A percentile compares a stretch with the other conserved stretches of the same genome.
Evolutionary conservation across 1,140 invertebrate species (phyloP).

Genomic region (Hydropsyche tenuis): DNA sequence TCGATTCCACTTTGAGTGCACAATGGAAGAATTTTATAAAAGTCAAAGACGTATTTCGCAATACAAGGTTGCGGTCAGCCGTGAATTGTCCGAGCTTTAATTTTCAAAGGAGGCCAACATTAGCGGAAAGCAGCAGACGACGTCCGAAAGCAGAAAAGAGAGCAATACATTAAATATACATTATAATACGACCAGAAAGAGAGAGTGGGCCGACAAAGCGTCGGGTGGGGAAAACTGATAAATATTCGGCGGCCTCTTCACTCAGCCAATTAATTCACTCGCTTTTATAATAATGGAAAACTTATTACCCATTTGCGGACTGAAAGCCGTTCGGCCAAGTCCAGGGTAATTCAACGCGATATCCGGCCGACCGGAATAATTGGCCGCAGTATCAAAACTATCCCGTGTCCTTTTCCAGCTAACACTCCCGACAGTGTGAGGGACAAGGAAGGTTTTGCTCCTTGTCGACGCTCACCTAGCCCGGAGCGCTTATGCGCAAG

Average conservation of each 20-base stretch:
- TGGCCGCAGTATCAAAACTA: slow-evolving; percentile 41
- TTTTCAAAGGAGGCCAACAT: slow-evolving; percentile 31
- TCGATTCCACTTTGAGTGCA: too few species aligned
- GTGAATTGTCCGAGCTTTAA: slow-evolving; percentile 15
- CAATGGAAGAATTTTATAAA: too few species aligned
- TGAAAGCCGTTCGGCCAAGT: slow-evolving; percentile 47
- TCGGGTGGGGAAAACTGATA: slow-evolving; percentile 37
- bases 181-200: too few species aligned
- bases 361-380: slow-evolving; percentile 49
- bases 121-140: neutral
- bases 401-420: slow-evolving; percentile 23
- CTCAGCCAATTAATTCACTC: slow-evolving; percentile 49
- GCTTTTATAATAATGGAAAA: slow-evolving; percentile 50
- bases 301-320: slow-evolving; percentile 47
- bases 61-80: slow-evolving; percentile 9
- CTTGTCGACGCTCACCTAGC: slow-evolving; percentile 14
- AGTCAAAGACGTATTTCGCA: neutral
- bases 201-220: neutral
- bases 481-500: neutral
- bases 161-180: too few species aligned
- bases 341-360: slow-evolving; percentile 48
- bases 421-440: neutral
- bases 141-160: too few species aligned
- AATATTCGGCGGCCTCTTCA: slow-evolving; percentile 43
- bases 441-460: slow-evolving; percentile 11